A percentile compares a stretch with the other conserved stretches of the same genome.
These are phyloP conservation scores for Actenoides hombroni DNA, from an alignment of 2,113 vertebrate genomes.

Conservation along the genomic window DNA sequence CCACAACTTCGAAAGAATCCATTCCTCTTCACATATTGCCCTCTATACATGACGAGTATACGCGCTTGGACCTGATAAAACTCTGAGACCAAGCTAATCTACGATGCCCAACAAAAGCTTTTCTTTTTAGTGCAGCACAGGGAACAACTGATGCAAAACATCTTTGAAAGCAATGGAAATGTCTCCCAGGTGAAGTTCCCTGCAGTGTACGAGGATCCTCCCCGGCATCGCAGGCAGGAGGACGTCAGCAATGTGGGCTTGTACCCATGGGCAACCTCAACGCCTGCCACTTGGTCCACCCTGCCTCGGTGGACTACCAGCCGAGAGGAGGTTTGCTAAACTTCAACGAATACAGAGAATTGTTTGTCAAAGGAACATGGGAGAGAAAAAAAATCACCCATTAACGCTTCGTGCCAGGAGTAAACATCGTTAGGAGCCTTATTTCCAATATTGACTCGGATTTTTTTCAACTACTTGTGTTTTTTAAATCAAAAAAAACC, in stretches of 20 bases:
- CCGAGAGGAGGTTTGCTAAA: accelerated
- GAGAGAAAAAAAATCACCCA: neutral
- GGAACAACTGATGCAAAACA: neutral
- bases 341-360: accelerated
- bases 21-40: neutral
- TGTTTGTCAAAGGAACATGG: neutral
- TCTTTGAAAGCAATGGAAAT: neutral
- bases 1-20: neutral
- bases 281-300: neutral
- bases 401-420: neutral
- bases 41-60: neutral
- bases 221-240: accelerated
- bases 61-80: neutral
- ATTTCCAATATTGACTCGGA: neutral
- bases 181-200: neutral
- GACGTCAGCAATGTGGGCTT: neutral
- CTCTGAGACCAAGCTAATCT: too few relatives aligned
- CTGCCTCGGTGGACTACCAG: neutral
- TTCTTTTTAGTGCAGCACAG: neutral
- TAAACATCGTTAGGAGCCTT: neutral
- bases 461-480: neutral
- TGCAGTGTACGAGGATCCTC: neutral
- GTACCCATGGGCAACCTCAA: neutral
- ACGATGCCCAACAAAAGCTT: neutral
- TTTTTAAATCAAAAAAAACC: neutral